These are phyloP conservation scores for Champsocephalus esox DNA, from an alignment of 2,797 vertebrate genomes.

Conservation along the genomic window DNA sequence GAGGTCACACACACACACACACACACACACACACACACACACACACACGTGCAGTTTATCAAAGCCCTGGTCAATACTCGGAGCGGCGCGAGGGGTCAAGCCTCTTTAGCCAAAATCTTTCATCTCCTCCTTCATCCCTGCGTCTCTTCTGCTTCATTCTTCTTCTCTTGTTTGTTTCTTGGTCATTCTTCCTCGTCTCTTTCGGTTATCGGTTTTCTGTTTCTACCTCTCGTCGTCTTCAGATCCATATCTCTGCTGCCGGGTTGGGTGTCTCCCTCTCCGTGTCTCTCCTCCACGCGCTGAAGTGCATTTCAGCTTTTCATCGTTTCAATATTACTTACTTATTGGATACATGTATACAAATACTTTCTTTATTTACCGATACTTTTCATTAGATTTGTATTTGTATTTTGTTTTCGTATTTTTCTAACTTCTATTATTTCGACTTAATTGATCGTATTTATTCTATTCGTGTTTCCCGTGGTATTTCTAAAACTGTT, in stretches of 20 bases:
- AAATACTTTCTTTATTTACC: no score
- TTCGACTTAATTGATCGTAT: no score
- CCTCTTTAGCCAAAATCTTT: constrained; percentile 74
- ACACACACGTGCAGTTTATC: constrained; percentile 68
- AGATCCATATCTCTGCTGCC: constrained; percentile 8
- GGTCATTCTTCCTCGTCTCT: neutral
- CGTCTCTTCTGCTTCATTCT: constrained; percentile 29
- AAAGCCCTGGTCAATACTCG: constrained; percentile 71
- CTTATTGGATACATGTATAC: no score
- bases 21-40: constrained; percentile 27
- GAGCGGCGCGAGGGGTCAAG: constrained; percentile 64
- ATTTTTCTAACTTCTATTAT: no score
- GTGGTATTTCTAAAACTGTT: no score
- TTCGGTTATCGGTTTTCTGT: constrained; percentile 9
- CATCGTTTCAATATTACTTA: no score
- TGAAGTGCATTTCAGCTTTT: neutral
- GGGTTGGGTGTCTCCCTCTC: neutral
- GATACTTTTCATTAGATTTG: no score
- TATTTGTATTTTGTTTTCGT: no score
- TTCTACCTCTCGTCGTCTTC: neutral
- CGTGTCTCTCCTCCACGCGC: neutral
- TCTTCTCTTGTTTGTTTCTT: neutral
- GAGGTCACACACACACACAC: constrained; percentile 58
- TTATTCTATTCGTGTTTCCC: no score
- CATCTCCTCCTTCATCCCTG: constrained; percentile 71